phyloP scores from a whole-genome alignment of 2,113 vertebrate genomes.

The Columba livia region DNA sequence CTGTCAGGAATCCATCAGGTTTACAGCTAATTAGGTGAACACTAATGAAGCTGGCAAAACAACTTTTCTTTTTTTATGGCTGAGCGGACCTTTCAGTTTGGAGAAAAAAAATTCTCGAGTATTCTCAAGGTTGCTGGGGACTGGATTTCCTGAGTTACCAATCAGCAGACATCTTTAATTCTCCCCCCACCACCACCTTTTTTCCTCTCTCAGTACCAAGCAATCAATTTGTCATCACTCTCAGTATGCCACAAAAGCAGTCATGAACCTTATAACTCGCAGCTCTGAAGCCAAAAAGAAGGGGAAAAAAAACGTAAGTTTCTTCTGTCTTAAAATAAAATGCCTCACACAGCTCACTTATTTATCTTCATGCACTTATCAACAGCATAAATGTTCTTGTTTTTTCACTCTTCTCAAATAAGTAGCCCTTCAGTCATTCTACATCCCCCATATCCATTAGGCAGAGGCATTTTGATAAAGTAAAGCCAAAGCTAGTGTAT shows the following conservation, averaged over 20 bases:
- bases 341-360: conserved; percentile 68
- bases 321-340: conserved; percentile 72
- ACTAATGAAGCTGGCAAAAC: conserved; percentile 99
- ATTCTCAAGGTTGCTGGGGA: conserved; percentile 89
- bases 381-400: conserved; percentile 79
- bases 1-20: conserved; percentile 99
- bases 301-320: conserved; percentile 70
- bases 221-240: conserved; percentile 95
- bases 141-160: conserved; percentile 88
- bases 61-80: conserved; percentile 98
- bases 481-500: conserved; percentile 88
- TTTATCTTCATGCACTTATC: conserved; percentile 81
- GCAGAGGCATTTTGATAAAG: conserved; percentile 97
- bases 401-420: conserved; percentile 82
- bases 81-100: conserved; percentile 89
- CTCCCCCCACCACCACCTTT: conserved; percentile 66
- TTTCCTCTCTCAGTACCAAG: conserved; percentile 85
- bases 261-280: conserved; percentile 87
- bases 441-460: conserved; percentile 88
- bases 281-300: conserved; percentile 80
- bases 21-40: conserved; percentile 99
- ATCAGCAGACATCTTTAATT: conserved; percentile 88
- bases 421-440: conserved; percentile 85
- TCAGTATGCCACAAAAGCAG: conserved; percentile 85
- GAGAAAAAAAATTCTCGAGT: conserved; percentile 80